Conservation (phyloP, 2,113 vertebrate genomes). For the Oplegnathus fasciatus region DNA sequence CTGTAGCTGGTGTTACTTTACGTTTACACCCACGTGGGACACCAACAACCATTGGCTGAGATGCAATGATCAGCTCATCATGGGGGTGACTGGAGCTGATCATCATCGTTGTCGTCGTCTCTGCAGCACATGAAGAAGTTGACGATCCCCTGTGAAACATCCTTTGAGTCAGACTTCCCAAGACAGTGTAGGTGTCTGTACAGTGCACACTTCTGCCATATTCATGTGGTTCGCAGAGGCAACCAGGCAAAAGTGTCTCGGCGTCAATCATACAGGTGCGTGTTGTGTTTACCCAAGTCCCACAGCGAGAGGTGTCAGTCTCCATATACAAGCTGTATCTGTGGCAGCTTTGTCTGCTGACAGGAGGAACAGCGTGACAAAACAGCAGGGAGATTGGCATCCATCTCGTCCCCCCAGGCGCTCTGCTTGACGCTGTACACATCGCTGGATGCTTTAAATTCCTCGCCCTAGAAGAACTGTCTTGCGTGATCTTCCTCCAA, state of each 20-base stretch:
- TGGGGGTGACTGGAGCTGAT: constrained; percentile 11
- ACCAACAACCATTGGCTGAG: not conserved
- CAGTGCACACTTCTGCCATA: constrained; percentile 36
- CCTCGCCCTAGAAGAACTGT: constrained; percentile 63
- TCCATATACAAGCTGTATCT: constrained; percentile 52
- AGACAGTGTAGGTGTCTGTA: constrained; percentile 42
- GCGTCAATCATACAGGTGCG: constrained; percentile 63
- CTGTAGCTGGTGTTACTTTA: not conserved
- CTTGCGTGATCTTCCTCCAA: constrained; percentile 65
- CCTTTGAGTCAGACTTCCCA: constrained; percentile 25
- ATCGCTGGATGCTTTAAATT: constrained; percentile 71
- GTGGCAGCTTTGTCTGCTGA: constrained; percentile 69
- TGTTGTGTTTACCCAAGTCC: constrained; percentile 65
- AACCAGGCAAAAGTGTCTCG: constrained; percentile 24
- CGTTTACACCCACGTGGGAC: not conserved
- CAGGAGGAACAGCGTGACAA: constrained; percentile 66
- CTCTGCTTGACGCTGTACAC: constrained; percentile 71
- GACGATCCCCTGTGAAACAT: constrained; percentile 36
- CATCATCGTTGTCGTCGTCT: not conserved
- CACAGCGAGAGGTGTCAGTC: constrained; percentile 60
- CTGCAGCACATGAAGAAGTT: constrained; percentile 3
- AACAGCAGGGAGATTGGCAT: constrained; percentile 73
- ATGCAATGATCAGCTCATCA: not conserved
- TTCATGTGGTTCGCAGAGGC: constrained; percentile 35
- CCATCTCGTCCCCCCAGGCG: constrained; percentile 62